Evolutionary conservation across 2,888 invertebrate genomes (phyloP).

Genomic region (Odontocolon sp.): DNA sequence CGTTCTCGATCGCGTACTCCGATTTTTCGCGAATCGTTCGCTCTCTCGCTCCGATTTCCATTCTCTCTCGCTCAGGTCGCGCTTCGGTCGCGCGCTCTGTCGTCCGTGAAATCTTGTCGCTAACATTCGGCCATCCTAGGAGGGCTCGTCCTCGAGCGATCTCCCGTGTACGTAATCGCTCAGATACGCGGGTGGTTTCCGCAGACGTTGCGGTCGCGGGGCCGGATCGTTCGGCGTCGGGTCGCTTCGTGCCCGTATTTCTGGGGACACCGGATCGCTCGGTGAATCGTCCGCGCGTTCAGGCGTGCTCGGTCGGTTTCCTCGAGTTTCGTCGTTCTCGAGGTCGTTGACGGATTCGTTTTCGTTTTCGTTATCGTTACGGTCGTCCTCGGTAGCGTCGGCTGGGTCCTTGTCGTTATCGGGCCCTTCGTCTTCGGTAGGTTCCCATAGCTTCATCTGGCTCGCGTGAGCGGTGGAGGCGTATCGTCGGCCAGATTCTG

Average conservation of each 20-base stretch:
- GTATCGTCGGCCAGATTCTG: slow-evolving; percentile 4
- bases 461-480: slow-evolving; percentile 35
- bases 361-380: not conserved
- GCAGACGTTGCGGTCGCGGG: not conserved
- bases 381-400: too few species aligned
- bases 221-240: not conserved
- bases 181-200: not conserved
- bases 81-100: not conserved
- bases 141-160: slow-evolving; percentile 2
- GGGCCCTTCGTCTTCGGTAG: not conserved
- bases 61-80: not conserved
- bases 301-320: not conserved
- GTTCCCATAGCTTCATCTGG: slow-evolving; percentile 41
- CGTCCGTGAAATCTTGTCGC: not conserved
- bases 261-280: not conserved
- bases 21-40: too few species aligned
- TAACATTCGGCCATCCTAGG: slow-evolving; percentile 5
- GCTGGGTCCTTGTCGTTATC: not conserved
- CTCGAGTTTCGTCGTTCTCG: not conserved
- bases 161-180: not conserved
- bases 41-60: not conserved
- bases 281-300: not conserved
- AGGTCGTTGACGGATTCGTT: too few species aligned
- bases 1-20: too few species aligned
- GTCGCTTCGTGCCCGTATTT: not conserved